Conservation (phyloP, 2,888 invertebrate species). For the Colletes collaris region DNA sequence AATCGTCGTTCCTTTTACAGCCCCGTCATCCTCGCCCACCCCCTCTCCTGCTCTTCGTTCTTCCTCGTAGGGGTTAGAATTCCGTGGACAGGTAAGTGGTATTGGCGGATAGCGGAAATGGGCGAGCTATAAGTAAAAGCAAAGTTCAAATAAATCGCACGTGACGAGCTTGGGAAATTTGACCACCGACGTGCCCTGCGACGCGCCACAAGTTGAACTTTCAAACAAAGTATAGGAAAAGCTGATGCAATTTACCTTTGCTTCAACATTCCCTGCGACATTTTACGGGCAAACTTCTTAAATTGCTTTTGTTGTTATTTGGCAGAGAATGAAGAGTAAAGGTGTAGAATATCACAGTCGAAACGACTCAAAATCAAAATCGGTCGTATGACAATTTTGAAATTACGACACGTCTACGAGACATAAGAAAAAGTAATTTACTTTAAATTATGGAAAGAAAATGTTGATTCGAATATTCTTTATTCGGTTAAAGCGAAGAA, state of each 20-base stretch:
- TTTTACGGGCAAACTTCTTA: constrained; percentile 44
- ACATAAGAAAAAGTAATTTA: no score
- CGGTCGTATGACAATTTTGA: no score
- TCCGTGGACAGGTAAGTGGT: constrained; percentile 41
- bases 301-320: constrained; percentile 39
- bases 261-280: constrained; percentile 27
- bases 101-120: constrained; percentile 35
- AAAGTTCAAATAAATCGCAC: constrained; percentile 73
- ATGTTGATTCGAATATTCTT: no score
- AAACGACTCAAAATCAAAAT: no score
- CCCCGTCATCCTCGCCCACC: constrained; percentile 40
- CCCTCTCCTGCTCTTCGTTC: no score
- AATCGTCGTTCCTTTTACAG: constrained; percentile 72
- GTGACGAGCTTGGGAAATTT: constrained; percentile 62
- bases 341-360: constrained; percentile 1
- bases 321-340: constrained; percentile 6
- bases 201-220: constrained; percentile 41
- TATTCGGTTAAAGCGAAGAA: no score
- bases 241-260: constrained; percentile 59
- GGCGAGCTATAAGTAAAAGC: constrained; percentile 66
- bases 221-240: constrained; percentile 34
- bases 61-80: constrained; percentile 11
- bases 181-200: constrained; percentile 10
- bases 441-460: no score
- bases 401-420: no score